Percentiles rank a stretch among this genome's conserved stretches.
Evolutionary conservation across 2,888 invertebrate species (phyloP).

Genomic region (Frankliniella intonsa): DNA sequence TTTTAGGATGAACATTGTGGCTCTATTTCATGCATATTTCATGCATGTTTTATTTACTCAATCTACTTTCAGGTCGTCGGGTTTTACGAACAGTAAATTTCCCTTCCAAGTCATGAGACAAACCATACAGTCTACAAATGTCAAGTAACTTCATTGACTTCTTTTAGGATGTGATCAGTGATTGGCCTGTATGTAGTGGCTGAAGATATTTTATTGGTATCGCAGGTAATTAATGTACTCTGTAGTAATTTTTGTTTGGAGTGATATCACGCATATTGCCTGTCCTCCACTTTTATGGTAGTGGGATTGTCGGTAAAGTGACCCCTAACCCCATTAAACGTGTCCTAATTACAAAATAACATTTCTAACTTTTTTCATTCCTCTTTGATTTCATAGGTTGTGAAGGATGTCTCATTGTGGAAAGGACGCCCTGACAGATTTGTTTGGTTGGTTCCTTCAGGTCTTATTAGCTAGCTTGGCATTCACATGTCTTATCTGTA

Average conservation of each 20-base stretch:
- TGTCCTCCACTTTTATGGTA: too few species aligned
- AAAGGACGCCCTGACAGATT: slow-evolving; percentile 66
- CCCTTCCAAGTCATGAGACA: too few species aligned
- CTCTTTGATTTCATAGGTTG: not conserved
- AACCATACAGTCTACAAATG: not conserved
- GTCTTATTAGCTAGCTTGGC: slow-evolving; percentile 64
- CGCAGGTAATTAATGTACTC: not conserved
- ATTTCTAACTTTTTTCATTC: not conserved
- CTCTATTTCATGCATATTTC: too few species aligned
- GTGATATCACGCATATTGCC: too few species aligned
- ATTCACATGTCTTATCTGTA: slow-evolving; percentile 68
- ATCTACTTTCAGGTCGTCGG: too few species aligned
- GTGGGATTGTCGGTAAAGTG: not conserved
- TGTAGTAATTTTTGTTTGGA: too few species aligned
- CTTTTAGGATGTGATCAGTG: not conserved
- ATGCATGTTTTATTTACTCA: too few species aligned
- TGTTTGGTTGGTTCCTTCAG: slow-evolving; percentile 70
- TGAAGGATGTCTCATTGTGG: slow-evolving; percentile 51
- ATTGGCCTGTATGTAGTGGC: not conserved
- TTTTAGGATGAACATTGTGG: too few species aligned
- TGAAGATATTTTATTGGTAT: not conserved
- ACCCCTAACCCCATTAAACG: not conserved
- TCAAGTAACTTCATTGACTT: not conserved
- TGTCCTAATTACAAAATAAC: not conserved
- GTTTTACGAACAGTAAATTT: too few species aligned